These are phyloP conservation scores for Zelostemma sp. DNA, from an alignment of 1,140 invertebrate genomes.

Conservation along the genomic window DNA sequence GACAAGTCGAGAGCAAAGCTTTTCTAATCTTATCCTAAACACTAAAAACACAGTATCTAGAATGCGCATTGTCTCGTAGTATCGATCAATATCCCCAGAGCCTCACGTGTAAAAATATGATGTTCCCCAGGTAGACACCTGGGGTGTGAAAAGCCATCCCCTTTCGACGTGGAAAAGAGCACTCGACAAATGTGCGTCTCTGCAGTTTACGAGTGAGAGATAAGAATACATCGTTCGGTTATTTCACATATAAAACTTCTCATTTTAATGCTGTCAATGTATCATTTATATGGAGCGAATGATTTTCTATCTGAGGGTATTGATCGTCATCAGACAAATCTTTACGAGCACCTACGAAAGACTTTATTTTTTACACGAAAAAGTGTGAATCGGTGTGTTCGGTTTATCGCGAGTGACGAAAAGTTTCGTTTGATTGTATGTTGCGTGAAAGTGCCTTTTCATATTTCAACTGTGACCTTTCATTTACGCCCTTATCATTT, in stretches of 20 bases:
- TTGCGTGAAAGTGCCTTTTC: conserved; percentile 9
- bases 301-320: not conserved
- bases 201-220: not conserved
- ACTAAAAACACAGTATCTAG: conserved; percentile 16
- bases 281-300: not conserved
- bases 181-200: not conserved
- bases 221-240: not conserved
- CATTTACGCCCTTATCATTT: no score
- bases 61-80: conserved; percentile 17
- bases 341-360: not conserved
- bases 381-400: not conserved
- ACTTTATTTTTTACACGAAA: conserved; percentile 1
- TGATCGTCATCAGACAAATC: not conserved
- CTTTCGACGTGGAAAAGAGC: conserved; percentile 5
- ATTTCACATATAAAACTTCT: not conserved
- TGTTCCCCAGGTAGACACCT: not conserved
- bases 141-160: not conserved
- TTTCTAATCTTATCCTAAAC: conserved; percentile 10
- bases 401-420: not conserved
- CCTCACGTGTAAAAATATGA: conserved; percentile 6
- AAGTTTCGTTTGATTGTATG: not conserved
- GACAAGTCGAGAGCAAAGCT: conserved; percentile 16
- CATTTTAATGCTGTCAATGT: no score
- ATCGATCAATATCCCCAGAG: conserved; percentile 16
- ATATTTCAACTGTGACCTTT: not conserved